Base-by-base conservation (phyloP, 64 coral and sea anemone genomes). In the Montipora capricornis region DNA sequence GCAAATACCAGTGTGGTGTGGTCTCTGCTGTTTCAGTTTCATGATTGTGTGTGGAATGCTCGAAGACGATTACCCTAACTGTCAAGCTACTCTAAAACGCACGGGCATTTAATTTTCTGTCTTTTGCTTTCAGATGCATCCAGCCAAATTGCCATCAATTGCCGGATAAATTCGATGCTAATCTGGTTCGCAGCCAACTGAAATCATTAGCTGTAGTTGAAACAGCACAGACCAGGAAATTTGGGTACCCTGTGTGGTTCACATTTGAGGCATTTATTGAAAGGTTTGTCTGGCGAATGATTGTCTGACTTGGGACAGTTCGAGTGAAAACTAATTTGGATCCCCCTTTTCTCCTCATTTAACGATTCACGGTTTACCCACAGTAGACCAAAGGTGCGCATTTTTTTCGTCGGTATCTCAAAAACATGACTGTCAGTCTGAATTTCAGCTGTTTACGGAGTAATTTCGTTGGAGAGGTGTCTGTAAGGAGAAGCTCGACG, bases 171-270 rank as follows among this genome's bases (percentile, higher is more conserved):
- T 92, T 92, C 16, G 90, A 92, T 60, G 26, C 73, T 22, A 81
- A 92, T 13, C 7, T 83, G 57, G 90, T 92, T 24, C 73, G 59
- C 2, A 17, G 71, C 13, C 90, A 92, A 83, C 20, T 92, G 29
- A 92, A 44, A 45, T 84, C 81, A 16, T 22, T 82, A 14, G 68
- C 69, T 85, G 55, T 92, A 16, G 82, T 92, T 59, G 49, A 85
- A 58, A 92, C 90, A 15, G 73, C 75, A 3, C 50, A 50, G 29
- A 68, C 83, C 22, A 82, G 90, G 20, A 74, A 67, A 7, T 55
- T 84, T 49, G 90, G 90, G 8, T 92, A 77, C 26, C 90, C 90
- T 84, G 80, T 85, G 13, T 83, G 90, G 37, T 22, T 92, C 8
- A 26, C 90, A 0, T 92, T 92, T 77, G 44, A 83, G 61, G 48